Conservation (phyloP, 2,113 vertebrate genomes). For the Hippolais icterina region DNA sequence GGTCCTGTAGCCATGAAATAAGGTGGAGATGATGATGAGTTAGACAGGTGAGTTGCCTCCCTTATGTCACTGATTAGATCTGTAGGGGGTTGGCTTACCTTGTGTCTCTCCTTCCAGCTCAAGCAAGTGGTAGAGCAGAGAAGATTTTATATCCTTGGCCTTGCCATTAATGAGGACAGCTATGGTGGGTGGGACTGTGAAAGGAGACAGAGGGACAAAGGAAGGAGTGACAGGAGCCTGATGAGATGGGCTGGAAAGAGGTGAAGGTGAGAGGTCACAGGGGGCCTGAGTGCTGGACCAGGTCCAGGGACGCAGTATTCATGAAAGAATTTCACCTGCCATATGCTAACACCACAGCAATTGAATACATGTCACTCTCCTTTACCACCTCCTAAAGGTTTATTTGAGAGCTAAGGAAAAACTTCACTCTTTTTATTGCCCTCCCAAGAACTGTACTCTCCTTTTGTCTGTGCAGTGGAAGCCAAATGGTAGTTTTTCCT, state of each 20-base stretch:
- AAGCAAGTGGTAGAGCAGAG: neutral
- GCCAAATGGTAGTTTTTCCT: neutral
- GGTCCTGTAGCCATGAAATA: neutral
- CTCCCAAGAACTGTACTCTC: neutral
- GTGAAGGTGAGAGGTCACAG: accelerated
- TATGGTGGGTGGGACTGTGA: neutral
- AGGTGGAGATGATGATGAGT: neutral
- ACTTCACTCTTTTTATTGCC: neutral
- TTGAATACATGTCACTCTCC: accelerated
- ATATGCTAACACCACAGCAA: neutral
- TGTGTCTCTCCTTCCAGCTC: neutral
- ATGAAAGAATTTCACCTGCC: neutral
- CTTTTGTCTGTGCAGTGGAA: neutral
- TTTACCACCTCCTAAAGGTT: neutral
- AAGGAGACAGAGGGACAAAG: neutral
- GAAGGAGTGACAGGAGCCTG: neutral
- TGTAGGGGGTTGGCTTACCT: neutral
- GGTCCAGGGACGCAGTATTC: neutral
- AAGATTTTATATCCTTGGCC: neutral
- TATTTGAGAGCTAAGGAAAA: neutral
- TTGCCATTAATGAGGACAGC: neutral
- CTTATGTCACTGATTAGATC: neutral
- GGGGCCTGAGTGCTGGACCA: accelerated
- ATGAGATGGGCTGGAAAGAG: neutral
- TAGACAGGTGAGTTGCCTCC: neutral